Evolutionary conservation across 1,140 invertebrate genomes (phyloP), one percentile per base, ranked within the genome.

Genomic region (Eurosta solidaginis): DNA sequence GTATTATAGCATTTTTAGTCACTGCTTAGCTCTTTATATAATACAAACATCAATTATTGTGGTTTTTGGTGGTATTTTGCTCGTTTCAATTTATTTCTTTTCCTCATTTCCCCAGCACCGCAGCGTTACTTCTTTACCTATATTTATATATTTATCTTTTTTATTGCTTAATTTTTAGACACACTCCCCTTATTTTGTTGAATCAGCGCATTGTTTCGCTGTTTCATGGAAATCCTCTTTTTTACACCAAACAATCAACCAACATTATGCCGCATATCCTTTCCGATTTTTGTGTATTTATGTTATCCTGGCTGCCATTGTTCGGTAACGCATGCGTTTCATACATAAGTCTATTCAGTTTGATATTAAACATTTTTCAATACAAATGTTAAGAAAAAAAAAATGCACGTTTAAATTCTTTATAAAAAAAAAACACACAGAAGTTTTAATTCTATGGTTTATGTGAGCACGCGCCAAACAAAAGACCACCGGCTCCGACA

Each of bases 171-270:
- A 20, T 74, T 74, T 36, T 74, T 44, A 45, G 7, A 45, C 45
- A 25, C 73, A 42, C 42, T 49, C 29, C 73, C n/a, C n/a, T 75
- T 40, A 20, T n/a, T 42, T 47, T 47, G 45, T 47, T 10, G 17
- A 47, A 25, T 14, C 5, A 14, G 1, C 27, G 22, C 73, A 45
- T 75, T 49, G 73, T 49, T 47, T 49, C 40, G 36, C 42, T 42
- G 42, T 75, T 75, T 75, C 45, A 47, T 75, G 73, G 44, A 45
- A 47, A 75, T 75, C 73, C 73, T 75, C 45, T 47, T 75, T 75
- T 47, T 75, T 75, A 75, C 42, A 47, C 73, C 45, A 45, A 74
- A 29, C 45, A 74, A 6, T 3, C 73, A 47, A 27, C 17, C 25
- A 45, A 22, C 42, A n/a, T n/a, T 17, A n/a, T 42, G 20, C 17